Evolutionary conservation across 2,888 invertebrate genomes (phyloP).

Genomic region (Synanthedon formicaeformis): DNA sequence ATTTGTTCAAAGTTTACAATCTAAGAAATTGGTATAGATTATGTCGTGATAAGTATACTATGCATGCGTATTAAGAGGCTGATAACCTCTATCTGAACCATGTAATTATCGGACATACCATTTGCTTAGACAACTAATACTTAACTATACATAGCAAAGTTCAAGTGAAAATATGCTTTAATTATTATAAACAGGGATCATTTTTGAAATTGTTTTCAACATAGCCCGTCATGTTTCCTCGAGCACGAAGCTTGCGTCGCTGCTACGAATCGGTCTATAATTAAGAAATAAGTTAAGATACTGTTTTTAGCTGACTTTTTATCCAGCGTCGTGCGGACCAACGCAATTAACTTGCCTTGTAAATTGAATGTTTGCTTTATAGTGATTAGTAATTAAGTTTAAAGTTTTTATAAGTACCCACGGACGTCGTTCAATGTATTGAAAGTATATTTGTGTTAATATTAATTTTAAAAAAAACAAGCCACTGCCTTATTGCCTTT

Average conservation of each 20-base stretch:
- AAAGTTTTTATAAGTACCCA: constrained; percentile 48
- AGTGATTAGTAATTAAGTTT: constrained; percentile 68
- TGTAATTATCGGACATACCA: constrained; percentile 65
- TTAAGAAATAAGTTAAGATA: constrained; percentile 71
- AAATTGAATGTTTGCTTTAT: constrained; percentile 71
- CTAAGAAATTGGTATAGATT: constrained; percentile 37
- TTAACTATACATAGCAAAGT: constrained; percentile 18
- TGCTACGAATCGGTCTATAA: constrained; percentile 67
- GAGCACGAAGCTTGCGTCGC: constrained; percentile 53
- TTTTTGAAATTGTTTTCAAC: constrained; percentile 11
- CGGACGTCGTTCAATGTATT: constrained; percentile 44
- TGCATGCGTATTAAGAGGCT: constrained; percentile 53
- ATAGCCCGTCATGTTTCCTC: constrained; percentile 34
- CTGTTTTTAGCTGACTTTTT: constrained; percentile 65
- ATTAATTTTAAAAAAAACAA: too few relatives aligned
- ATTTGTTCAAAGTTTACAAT: constrained; percentile 3
- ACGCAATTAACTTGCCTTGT: constrained; percentile 67
- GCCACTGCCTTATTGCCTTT: too few relatives aligned
- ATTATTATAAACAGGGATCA: constrained; percentile 15
- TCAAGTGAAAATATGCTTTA: constrained; percentile 24
- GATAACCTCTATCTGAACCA: constrained; percentile 61
- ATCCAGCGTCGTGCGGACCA: constrained; percentile 55
- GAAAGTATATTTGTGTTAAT: constrained; percentile 37
- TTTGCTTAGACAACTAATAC: constrained; percentile 46
- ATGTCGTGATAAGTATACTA: constrained; percentile 41